Evolutionary conservation across 2,888 invertebrate genomes (phyloP).

Genomic region (Nomada hirtipes): DNA sequence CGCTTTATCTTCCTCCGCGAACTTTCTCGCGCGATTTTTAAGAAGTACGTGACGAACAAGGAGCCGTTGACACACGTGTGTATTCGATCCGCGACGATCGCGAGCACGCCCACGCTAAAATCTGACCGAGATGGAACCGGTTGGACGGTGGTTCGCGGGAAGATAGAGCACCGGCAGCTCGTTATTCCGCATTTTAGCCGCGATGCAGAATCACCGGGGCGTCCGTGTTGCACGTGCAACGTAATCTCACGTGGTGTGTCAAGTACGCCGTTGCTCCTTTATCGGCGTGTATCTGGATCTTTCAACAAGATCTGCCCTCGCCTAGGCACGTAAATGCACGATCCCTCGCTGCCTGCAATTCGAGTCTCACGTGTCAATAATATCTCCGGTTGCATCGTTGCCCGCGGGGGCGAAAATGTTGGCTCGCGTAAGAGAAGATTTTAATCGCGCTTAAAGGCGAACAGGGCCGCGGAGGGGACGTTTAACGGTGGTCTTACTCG

Average conservation of each 20-base stretch:
- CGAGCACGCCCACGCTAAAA: slow-evolving; percentile 58
- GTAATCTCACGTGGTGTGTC: slow-evolving; percentile 68
- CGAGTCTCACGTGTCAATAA: slow-evolving; percentile 60
- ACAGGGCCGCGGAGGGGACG: background rate
- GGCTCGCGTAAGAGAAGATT: slow-evolving; percentile 38
- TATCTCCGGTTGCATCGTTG: slow-evolving; percentile 55
- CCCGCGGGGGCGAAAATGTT: slow-evolving; percentile 15
- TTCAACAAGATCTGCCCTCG: slow-evolving; percentile 53
- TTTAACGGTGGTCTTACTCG: slow-evolving; percentile 17
- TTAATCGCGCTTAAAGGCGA: slow-evolving; percentile 26
- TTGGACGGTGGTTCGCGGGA: slow-evolving; percentile 35
- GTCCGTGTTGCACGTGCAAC: slow-evolving; percentile 67
- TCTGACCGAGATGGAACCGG: slow-evolving; percentile 58
- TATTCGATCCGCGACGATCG: slow-evolving; percentile 46
- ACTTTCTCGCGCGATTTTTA: too few species aligned
- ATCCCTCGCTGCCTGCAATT: slow-evolving; percentile 35
- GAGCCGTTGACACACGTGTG: slow-evolving; percentile 54
- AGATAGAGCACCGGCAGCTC: slow-evolving; percentile 53
- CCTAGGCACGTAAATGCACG: slow-evolving; percentile 40
- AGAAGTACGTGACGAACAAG: slow-evolving; percentile 4
- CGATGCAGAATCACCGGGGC: slow-evolving; percentile 52
- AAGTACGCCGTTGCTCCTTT: slow-evolving; percentile 63
- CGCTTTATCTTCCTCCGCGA: too few species aligned
- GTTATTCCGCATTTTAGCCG: slow-evolving; percentile 62
- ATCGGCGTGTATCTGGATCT: slow-evolving; percentile 68